Conservation (phyloP, 1,140 invertebrate genomes). For the Ceratina calcarata region DNA sequence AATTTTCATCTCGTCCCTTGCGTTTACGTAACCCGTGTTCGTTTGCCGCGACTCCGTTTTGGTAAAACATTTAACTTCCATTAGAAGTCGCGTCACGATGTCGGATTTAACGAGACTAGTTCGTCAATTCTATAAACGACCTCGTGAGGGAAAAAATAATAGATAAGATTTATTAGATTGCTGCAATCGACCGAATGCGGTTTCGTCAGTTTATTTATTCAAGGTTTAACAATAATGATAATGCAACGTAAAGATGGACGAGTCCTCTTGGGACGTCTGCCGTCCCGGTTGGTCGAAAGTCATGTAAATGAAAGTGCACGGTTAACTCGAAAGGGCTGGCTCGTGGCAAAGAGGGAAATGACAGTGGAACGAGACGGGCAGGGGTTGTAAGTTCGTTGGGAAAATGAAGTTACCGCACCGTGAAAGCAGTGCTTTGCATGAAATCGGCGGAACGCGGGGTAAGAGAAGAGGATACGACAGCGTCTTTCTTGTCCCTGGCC, state of each 20-base stretch:
- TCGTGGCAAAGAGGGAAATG: constrained; percentile 29
- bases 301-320: constrained; percentile 63
- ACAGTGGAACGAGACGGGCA: constrained; percentile 17
- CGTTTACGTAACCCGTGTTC: constrained; percentile 2
- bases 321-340: constrained; percentile 46
- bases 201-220: too few relatives aligned
- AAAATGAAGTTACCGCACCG: constrained; percentile 72
- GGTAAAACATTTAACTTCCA: constrained; percentile 45
- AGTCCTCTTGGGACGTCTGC: neutral
- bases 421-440: constrained; percentile 72
- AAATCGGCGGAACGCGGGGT: constrained; percentile 52
- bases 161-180: too few relatives aligned
- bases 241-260: neutral
- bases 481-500: constrained; percentile 12
- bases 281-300: constrained; percentile 23
- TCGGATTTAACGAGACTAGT: constrained; percentile 23
- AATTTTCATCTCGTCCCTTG: neutral
- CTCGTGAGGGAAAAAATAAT: neutral
- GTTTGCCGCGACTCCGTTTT: neutral
- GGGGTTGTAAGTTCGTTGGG: constrained; percentile 67
- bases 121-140: neutral
- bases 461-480: constrained; percentile 17
- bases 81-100: constrained; percentile 15
- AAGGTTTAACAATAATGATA: neutral
- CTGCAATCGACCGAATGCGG: too few relatives aligned